A percentile compares a stretch with the other conserved stretches of the same genome.
Conservation (phyloP, 92 coral and sea anemone genomes). For the Porites rus region DNA sequence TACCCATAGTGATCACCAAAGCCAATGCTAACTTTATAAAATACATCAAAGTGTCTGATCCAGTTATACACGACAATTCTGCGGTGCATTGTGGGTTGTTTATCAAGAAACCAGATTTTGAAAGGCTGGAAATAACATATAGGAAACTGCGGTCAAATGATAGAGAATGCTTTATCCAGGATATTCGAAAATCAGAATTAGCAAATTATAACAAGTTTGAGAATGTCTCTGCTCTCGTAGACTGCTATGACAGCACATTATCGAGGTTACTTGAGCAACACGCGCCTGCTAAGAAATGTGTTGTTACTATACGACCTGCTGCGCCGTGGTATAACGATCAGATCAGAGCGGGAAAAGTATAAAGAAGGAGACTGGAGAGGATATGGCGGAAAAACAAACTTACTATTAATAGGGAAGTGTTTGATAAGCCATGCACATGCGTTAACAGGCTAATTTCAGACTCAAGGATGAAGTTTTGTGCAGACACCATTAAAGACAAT, state of each 20-base stretch:
- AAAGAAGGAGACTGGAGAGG: conserved; percentile 20
- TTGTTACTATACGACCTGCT: conserved; percentile 41
- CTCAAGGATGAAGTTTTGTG: too few species aligned
- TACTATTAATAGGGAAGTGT: too few species aligned
- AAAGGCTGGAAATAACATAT: conserved; percentile 18
- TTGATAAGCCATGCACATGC: too few species aligned
- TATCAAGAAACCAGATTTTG: conserved; percentile 36
- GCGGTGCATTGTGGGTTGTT: background rate
- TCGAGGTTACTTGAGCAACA: conserved; percentile 18
- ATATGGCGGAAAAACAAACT: conserved; percentile 21
- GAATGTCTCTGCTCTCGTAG: conserved; percentile 10
- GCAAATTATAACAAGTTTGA: too few species aligned
- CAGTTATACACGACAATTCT: background rate
- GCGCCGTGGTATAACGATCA: conserved; percentile 38
- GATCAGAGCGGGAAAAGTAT: too few species aligned
- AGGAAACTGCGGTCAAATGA: conserved; percentile 19
- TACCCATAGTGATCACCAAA: conserved; percentile 41
- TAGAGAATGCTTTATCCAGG: conserved; percentile 25
- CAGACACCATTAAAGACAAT: too few species aligned
- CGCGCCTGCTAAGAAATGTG: conserved; percentile 43
- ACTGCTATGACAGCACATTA: conserved; percentile 34
- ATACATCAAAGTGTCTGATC: conserved; percentile 39
- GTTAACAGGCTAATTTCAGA: too few species aligned
- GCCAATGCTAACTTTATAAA: conserved; percentile 23
- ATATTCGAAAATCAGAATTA: conserved; percentile 9